Evolutionary conservation across 2,113 vertebrate species (phyloP).

Genomic region (Antigone vipio): DNA sequence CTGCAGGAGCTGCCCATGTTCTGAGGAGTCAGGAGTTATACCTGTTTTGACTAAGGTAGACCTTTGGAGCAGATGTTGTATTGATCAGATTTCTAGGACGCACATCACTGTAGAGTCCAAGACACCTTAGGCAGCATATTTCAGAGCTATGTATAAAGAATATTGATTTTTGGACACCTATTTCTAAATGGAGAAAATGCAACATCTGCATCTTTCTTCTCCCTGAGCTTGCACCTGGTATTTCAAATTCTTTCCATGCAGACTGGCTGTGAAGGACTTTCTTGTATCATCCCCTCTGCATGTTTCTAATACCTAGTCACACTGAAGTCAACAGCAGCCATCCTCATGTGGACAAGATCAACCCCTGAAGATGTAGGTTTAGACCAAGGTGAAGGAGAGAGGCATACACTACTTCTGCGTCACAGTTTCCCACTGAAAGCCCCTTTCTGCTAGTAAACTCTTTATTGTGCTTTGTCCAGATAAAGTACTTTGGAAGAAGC

Average conservation of each 20-base stretch:
- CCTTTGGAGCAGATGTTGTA: conserved; percentile 34
- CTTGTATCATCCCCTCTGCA: not conserved
- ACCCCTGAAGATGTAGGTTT: not conserved
- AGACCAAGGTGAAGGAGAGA: not conserved
- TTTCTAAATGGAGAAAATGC: conserved; percentile 45
- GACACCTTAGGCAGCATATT: conserved; percentile 57
- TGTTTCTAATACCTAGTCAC: not conserved
- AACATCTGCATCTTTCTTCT: conserved; percentile 38
- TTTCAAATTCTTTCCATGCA: not conserved
- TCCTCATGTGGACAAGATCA: not conserved
- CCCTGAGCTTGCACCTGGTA: conserved; percentile 21
- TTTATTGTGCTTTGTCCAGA: not conserved
- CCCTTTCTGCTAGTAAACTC: not conserved
- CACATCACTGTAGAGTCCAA: conserved; percentile 9
- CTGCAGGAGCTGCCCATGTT: not conserved
- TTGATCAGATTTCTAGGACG: conserved; percentile 40
- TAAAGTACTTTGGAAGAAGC: not conserved
- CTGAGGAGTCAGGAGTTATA: not conserved
- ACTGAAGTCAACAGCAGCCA: not conserved
- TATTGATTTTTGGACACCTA: conserved; percentile 39
- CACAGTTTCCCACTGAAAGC: not conserved
- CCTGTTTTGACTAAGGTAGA: not conserved
- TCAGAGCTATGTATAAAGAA: conserved; percentile 38
- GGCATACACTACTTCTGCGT: not conserved
- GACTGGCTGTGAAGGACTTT: not conserved